These are phyloP conservation scores for Molothrus ater DNA, from an alignment of 2,797 vertebrate genomes.

Conservation along the genomic window DNA sequence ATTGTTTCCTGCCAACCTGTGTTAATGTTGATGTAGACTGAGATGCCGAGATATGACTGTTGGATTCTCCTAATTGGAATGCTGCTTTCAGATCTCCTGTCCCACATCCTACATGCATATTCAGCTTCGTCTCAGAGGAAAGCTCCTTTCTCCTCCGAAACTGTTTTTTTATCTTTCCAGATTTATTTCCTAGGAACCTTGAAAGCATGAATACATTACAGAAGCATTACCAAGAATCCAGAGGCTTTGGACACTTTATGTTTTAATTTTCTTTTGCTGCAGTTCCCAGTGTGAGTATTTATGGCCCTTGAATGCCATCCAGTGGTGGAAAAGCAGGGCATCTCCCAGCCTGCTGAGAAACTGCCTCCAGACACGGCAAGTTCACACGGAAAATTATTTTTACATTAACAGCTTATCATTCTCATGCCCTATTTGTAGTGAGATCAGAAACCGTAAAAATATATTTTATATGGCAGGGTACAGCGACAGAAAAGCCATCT, in stretches of 20 bases:
- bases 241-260: not conserved
- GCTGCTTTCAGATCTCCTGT: not conserved
- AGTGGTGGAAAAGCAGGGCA: conserved; percentile 45
- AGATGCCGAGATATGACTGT: not conserved
- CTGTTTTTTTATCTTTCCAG: not conserved
- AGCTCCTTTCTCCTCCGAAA: conserved; percentile 32
- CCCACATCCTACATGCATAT: not conserved
- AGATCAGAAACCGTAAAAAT: conserved; percentile 6
- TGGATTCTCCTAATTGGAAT: not conserved
- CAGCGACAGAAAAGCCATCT: not conserved
- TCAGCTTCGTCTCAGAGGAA: not conserved
- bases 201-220: not conserved
- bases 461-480: not conserved
- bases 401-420: not conserved
- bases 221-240: not conserved
- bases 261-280: not conserved
- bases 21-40: not conserved
- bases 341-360: not conserved
- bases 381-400: not conserved
- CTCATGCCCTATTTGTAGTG: not conserved
- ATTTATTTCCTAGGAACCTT: conserved; percentile 36
- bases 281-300: not conserved
- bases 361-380: not conserved
- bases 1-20: not conserved
- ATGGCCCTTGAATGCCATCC: conserved; percentile 65